These are phyloP conservation scores for Anguilla pacifica DNA, from an alignment of 2,797 vertebrate genomes.

Conservation along the genomic window DNA sequence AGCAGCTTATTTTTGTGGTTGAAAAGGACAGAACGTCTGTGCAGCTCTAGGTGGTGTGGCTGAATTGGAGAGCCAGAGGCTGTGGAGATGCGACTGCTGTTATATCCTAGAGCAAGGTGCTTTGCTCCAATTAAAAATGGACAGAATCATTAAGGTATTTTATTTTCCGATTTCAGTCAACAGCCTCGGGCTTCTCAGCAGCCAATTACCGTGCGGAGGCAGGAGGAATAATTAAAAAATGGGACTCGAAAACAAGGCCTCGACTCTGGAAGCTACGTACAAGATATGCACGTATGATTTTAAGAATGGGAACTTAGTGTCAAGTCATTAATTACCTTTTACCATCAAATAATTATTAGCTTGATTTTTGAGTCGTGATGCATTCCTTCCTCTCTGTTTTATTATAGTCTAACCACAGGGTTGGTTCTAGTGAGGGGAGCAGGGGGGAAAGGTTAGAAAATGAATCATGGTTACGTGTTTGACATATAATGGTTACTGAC, in stretches of 20 bases:
- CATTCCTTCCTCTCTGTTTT: not conserved
- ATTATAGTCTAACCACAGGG: not conserved
- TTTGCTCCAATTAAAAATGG: slow-evolving; percentile 55
- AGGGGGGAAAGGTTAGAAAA: not conserved
- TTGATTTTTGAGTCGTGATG: not conserved
- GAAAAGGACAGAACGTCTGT: not conserved
- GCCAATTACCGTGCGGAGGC: slow-evolving; percentile 62
- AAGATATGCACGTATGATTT: not conserved
- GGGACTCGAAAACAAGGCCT: slow-evolving; percentile 51
- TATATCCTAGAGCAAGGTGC: slow-evolving; percentile 4
- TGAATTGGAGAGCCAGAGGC: not conserved
- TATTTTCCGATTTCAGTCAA: slow-evolving; percentile 59
- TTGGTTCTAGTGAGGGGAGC: not conserved
- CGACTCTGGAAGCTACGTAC: slow-evolving; percentile 63
- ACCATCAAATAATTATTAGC: not conserved
- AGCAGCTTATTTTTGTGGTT: not conserved
- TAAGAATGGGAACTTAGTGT: not conserved
- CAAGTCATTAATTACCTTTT: not conserved
- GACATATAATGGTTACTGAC: slow-evolving; percentile 30
- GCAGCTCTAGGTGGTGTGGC: not conserved
- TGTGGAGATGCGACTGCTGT: not conserved
- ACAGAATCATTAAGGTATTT: slow-evolving; percentile 60
- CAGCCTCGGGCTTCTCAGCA: slow-evolving; percentile 59
- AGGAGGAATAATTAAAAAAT: slow-evolving; percentile 68
- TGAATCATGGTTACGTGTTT: slow-evolving; percentile 16